phyloP scores from a whole-genome alignment of 2,113 vertebrate species.

The Lophius piscatorius region DNA sequence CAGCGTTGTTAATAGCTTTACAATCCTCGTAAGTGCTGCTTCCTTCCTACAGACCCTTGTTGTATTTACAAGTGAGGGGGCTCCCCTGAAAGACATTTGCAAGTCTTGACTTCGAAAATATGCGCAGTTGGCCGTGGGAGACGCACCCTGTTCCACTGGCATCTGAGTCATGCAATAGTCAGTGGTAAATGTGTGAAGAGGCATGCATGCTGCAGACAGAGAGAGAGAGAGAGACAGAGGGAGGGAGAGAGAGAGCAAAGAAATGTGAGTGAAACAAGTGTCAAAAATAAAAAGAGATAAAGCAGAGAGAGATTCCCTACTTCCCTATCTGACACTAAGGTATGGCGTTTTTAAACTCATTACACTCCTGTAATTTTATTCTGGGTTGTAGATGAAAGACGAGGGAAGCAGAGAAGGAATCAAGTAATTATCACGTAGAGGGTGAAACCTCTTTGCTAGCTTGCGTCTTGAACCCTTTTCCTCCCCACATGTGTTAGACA shows the following conservation, averaged over 20 bases:
- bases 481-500: slow-evolving; percentile 70
- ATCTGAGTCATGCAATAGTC: slow-evolving; percentile 75
- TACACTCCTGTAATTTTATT: slow-evolving; percentile 57
- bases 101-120: slow-evolving; percentile 84
- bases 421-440: slow-evolving; percentile 69
- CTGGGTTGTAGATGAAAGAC: slow-evolving; percentile 55
- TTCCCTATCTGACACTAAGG: slow-evolving; percentile 30
- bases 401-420: slow-evolving; percentile 47
- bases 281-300: slow-evolving; percentile 1
- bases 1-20: slow-evolving; percentile 15
- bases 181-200: slow-evolving; percentile 56
- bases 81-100: slow-evolving; percentile 73
- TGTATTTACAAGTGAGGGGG: slow-evolving; percentile 68
- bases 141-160: slow-evolving; percentile 71
- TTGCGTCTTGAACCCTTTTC: slow-evolving; percentile 48
- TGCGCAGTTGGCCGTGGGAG: slow-evolving; percentile 78
- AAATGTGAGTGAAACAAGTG: slow-evolving; percentile 6
- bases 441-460: slow-evolving; percentile 52
- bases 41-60: slow-evolving; percentile 55
- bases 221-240: slow-evolving; percentile 23
- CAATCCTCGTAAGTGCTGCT: slow-evolving; percentile 34
- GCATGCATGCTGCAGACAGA: slow-evolving; percentile 30
- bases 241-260: slow-evolving; percentile 4
- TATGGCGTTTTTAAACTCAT: slow-evolving; percentile 43
- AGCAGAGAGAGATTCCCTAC: slow-evolving; percentile 11